A percentile compares a stretch with the other conserved stretches of the same genome.
Evolutionary conservation across 2,113 vertebrate species (phyloP).

Genomic region (Hemiscyllium ocellatum): DNA sequence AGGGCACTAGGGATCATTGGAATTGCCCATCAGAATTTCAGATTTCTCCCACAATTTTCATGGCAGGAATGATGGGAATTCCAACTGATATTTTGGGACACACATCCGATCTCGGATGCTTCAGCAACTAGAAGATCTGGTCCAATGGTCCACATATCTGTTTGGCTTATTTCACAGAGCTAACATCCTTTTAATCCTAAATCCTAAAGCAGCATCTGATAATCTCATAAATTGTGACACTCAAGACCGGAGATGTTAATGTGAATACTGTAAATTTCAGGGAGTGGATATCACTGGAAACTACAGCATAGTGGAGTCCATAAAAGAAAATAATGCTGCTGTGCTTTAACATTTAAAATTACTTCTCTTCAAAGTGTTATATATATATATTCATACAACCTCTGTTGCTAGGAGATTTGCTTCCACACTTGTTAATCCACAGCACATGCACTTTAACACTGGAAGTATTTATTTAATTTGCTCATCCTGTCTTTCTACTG

Average conservation of each 20-base stretch:
- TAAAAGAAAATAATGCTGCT: not conserved
- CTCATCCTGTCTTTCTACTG: not conserved
- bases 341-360: not conserved
- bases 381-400: not conserved
- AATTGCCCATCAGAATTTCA: too few species aligned
- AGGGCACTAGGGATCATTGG: too few species aligned
- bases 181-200: not conserved
- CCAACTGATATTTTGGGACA: too few species aligned
- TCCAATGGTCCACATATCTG: not conserved
- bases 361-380: not conserved
- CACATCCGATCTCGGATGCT: too few species aligned
- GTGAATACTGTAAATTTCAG: not conserved
- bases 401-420: constrained; percentile 23
- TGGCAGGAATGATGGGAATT: too few species aligned
- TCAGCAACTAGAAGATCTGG: too few species aligned
- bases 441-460: constrained; percentile 9
- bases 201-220: not conserved
- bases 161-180: too few species aligned
- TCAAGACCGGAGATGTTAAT: too few species aligned
- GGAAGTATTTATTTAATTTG: constrained; percentile 24
- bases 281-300: not conserved
- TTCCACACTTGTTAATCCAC: not conserved
- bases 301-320: not conserved
- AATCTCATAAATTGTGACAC: not conserved
- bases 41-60: too few species aligned